These are phyloP conservation scores for Drosophila imparisetae DNA, from an alignment of 2,888 invertebrate species.

Conservation along the genomic window DNA sequence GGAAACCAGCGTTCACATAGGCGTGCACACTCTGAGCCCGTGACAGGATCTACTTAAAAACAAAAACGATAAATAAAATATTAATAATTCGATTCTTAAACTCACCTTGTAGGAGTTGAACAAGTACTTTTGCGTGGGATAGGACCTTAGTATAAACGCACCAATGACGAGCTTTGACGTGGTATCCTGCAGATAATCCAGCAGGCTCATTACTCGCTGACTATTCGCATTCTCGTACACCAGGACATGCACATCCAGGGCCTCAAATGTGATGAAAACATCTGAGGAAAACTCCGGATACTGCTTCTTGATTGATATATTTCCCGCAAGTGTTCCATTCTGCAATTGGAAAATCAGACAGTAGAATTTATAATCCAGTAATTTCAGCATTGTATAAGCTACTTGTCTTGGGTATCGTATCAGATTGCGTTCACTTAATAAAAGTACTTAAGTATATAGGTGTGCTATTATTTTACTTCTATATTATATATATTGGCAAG, in stretches of 20 bases:
- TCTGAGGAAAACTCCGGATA: slow-evolving; percentile 90
- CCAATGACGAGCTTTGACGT: slow-evolving; percentile 87
- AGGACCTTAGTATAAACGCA: slow-evolving; percentile 87
- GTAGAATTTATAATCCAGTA: background rate
- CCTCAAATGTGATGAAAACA: slow-evolving; percentile 86
- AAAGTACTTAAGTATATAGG: background rate
- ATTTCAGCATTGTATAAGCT: background rate
- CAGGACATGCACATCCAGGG: slow-evolving; percentile 74
- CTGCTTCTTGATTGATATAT: slow-evolving; percentile 88
- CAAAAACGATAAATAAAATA: background rate
- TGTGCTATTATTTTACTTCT: background rate
- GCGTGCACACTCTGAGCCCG: slow-evolving; percentile 92
- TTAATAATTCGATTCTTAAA: background rate
- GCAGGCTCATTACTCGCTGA: slow-evolving; percentile 85
- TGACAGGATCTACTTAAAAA: slow-evolving; percentile 87
- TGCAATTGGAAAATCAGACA: slow-evolving; percentile 69
- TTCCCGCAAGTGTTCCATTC: slow-evolving; percentile 89
- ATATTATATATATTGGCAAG: background rate
- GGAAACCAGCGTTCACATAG: slow-evolving; percentile 90
- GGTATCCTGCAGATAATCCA: slow-evolving; percentile 88
- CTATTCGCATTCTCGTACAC: slow-evolving; percentile 76
- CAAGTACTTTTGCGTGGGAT: slow-evolving; percentile 85
- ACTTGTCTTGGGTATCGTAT: background rate
- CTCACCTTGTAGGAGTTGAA: slow-evolving; percentile 89
- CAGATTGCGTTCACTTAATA: background rate